phyloP scores from a whole-genome alignment of 53 echinoderm and acorn worm species.

The Zoroaster sp. region DNA sequence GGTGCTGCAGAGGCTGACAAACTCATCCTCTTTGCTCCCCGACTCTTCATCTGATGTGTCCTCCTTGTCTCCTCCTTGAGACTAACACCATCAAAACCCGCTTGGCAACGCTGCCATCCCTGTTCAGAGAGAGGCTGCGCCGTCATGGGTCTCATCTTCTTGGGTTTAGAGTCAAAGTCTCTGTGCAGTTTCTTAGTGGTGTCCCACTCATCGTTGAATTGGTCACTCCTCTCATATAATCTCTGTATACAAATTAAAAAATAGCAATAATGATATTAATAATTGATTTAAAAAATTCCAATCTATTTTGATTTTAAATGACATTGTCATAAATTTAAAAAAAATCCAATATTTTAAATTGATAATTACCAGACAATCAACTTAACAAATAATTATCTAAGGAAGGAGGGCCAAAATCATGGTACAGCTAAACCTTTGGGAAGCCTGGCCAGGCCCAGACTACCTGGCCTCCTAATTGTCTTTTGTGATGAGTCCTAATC shows the following conservation, averaged over 20 bases:
- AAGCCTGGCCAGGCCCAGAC: no score
- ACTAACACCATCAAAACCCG: constrained; percentile 47
- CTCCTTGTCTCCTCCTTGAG: not conserved
- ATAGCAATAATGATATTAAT: not conserved
- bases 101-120: constrained; percentile 53
- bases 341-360: no score
- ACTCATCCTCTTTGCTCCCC: not conserved
- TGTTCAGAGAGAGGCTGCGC: constrained; percentile 6
- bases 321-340: no score
- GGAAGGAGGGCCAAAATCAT: no score
- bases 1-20: not conserved
- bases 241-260: not conserved
- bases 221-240: not conserved
- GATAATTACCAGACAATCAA: no score
- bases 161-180: not conserved
- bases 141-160: constrained; percentile 16
- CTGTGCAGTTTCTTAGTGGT: not conserved
- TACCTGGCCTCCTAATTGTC: no score
- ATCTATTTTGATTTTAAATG: no score
- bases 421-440: no score
- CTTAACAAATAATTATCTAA: no score
- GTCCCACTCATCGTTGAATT: not conserved
- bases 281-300: no score
- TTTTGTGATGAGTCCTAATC: no score
- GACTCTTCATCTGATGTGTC: not conserved